Conservation (phyloP, 2,113 vertebrate genomes). For the Albula goreensis region DNA sequence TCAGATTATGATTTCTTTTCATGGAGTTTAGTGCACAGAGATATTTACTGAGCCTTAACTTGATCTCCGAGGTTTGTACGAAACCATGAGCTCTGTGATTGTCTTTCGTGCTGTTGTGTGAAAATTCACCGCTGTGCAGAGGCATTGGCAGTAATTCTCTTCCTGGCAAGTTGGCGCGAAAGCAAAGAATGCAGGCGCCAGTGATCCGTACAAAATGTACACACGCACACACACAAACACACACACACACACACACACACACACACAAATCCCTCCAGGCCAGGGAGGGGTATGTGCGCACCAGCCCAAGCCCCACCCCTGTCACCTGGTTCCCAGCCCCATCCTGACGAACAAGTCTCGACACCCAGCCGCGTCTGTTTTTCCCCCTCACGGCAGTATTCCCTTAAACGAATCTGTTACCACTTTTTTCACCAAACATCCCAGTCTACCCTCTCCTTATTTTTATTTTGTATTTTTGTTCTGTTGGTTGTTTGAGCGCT, state of each 20-base stretch:
- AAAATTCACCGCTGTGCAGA: neutral
- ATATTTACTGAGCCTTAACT: no score
- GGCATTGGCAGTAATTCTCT: neutral
- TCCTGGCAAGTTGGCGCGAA: neutral
- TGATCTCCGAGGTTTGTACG: no score
- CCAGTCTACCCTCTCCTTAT: neutral
- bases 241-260: neutral
- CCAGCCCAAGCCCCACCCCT: neutral
- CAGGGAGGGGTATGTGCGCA: neutral
- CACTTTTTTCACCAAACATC: neutral
- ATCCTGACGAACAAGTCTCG: neutral
- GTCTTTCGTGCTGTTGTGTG: neutral
- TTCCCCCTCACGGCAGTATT: neutral
- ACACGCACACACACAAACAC: neutral
- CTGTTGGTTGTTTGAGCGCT: neutral
- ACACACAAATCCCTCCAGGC: neutral
- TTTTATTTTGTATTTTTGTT: neutral
- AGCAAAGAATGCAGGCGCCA: neutral
- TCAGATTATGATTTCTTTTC: no score
- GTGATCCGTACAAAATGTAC: neutral
- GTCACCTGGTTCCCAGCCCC: neutral
- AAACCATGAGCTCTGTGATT: no score
- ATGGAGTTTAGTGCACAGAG: no score
- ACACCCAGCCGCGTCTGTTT: neutral
- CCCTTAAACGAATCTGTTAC: neutral